phyloP scores from a whole-genome alignment of 1,140 invertebrate species.

The Scylla paramamosain region DNA sequence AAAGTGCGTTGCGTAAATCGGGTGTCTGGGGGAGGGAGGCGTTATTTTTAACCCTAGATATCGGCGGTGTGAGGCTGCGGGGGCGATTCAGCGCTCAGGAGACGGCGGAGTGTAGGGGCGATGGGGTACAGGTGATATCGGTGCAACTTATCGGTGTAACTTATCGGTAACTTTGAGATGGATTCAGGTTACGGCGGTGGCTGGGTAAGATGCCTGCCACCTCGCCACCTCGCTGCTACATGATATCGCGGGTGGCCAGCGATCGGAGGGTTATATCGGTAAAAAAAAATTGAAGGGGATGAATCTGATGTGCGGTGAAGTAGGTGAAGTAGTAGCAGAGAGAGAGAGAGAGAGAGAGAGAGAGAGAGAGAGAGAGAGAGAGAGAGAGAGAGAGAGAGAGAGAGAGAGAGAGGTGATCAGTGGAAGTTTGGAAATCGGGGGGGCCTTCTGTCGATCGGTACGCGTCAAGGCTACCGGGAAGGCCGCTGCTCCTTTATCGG shows the following conservation, averaged over 20 bases:
- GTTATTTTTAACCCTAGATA: not conserved
- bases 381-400: not conserved
- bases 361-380: not conserved
- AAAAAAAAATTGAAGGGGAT: not conserved
- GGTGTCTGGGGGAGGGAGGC: not conserved
- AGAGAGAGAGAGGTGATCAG: not conserved
- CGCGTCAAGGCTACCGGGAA: not conserved
- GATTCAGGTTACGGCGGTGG: too few species aligned
- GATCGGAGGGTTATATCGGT: not conserved
- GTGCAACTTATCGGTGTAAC: too few species aligned
- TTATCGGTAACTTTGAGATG: too few species aligned
- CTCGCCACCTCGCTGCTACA: too few species aligned
- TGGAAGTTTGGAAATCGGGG: not conserved
- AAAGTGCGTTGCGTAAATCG: not conserved
- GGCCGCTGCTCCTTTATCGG: not conserved
- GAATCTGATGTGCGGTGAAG: not conserved
- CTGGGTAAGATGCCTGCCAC: too few species aligned
- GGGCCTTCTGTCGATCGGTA: too few species aligned
- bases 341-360: not conserved
- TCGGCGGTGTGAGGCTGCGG: too few species aligned
- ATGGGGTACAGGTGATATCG: too few species aligned
- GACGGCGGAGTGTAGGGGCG: too few species aligned
- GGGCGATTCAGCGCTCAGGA: too few species aligned
- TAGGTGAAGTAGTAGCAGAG: not conserved
- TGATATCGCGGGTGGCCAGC: too few species aligned